Base-by-base conservation (phyloP, 1,140 invertebrate genomes). In the Drosophila baimaii region DNA sequence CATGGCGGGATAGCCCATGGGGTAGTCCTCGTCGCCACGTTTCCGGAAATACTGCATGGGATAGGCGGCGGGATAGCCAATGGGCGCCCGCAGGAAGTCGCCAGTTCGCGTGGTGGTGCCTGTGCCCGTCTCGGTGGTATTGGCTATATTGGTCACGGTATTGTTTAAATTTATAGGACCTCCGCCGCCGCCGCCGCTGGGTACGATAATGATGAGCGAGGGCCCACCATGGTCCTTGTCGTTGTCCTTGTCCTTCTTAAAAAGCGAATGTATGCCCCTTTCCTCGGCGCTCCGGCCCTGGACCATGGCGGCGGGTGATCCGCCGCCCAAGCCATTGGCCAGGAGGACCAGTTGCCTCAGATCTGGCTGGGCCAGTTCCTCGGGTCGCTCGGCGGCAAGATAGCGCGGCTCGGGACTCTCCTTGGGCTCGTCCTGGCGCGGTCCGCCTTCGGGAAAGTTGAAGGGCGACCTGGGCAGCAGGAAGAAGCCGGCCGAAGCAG, bases 1-100 rank as follows among this genome's bases (percentile, higher is more conserved):
- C 9, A 75, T 5, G 0, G 35, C 39, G 8, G 66, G 27, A 21
- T 78, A 83, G 37, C 54, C 31, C 9, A 74, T 7, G 37, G 33
- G 5, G 29, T 33, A 15, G 0, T 21, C 61, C 21, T 73, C 37
- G 3, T 61, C 73, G 78, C 12, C 75, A 54, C n/a, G 27, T 9
- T 43, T 75, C 13, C 75, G 51, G 41, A 71, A 78, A 29, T 57
- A 76, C 46, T 79, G 78, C 63, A 73, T 41, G 2, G 72, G 63
- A 49, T 64, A 5, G 2, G n/a, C 27, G 0, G 35, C 19, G 6
- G 68, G 47, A 17, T 69, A 69, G 0, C 15, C 62, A 4, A 59
- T 19, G 7, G 75, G 76, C 0, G 29, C 17, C 7, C 58, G 65
- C 1, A 64, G n/a, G 12, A 57, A 10, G 0, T 44, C 65, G 4